phyloP scores from a whole-genome alignment of 2,888 invertebrate genomes.

The Nasonia oneida region DNA sequence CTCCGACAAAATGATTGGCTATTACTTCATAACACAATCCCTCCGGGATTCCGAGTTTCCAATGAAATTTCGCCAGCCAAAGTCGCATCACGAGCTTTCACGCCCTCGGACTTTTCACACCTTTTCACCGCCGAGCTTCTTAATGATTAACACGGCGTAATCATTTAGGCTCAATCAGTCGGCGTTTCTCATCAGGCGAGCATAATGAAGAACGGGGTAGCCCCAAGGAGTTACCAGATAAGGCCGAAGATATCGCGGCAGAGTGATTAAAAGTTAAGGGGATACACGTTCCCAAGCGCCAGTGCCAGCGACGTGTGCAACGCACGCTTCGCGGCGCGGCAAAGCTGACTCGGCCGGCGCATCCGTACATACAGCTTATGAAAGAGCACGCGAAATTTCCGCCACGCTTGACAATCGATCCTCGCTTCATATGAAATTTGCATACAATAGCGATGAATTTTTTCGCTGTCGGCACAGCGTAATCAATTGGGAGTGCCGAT shows the following conservation, averaged over 20 bases:
- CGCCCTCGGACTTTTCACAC: conserved; percentile 49
- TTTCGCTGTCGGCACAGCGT: neutral
- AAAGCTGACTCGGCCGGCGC: neutral
- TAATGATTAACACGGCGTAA: conserved; percentile 74
- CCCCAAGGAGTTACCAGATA: conserved; percentile 65
- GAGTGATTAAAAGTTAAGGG: conserved; percentile 62
- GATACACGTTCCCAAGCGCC: conserved; percentile 45
- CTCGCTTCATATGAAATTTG: conserved; percentile 41
- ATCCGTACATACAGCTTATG: neutral
- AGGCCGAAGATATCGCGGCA: conserved; percentile 60
- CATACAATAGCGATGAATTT: conserved; percentile 52
- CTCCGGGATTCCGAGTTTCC: neutral
- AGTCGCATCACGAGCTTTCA: neutral
- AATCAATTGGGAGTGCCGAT: neutral
- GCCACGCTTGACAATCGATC: conserved; percentile 45
- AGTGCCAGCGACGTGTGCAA: conserved; percentile 20
- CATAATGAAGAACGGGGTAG: conserved; percentile 66
- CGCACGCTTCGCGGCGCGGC: conserved; percentile 6
- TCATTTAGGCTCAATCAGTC: conserved; percentile 76
- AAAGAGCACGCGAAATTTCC: conserved; percentile 41
- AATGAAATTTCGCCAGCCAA: neutral
- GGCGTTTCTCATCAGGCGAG: conserved; percentile 71
- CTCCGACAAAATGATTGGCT: neutral
- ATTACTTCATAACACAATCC: neutral
- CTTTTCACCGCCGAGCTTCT: conserved; percentile 55